phyloP scores from a whole-genome alignment of 2,888 invertebrate genomes.

The Synanthedon myopaeformis region DNA sequence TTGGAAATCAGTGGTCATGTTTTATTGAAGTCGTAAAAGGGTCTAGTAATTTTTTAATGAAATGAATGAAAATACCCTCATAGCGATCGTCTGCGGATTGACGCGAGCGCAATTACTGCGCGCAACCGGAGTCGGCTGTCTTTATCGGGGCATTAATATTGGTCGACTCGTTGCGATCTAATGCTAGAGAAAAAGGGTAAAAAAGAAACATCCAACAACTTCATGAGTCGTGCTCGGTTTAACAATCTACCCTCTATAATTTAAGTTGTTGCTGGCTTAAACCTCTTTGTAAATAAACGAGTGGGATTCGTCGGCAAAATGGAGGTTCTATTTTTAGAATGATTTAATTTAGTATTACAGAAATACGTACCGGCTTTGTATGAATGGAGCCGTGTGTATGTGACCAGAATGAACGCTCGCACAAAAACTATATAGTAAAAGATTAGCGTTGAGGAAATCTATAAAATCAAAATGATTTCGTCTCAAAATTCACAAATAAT shows the following conservation, averaged over 20 bases:
- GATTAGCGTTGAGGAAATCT: too few species aligned
- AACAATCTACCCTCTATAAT: constrained; percentile 28
- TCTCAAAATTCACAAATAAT: too few species aligned
- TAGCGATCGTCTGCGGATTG: too few species aligned
- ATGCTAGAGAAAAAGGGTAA: constrained; percentile 18
- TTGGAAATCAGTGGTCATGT: too few species aligned
- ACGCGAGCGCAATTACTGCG: constrained; percentile 17
- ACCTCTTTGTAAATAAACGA: constrained; percentile 21
- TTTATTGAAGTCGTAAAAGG: too few species aligned
- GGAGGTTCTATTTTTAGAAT: constrained; percentile 2
- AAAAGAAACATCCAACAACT: constrained; percentile 23
- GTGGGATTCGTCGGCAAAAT: constrained; percentile 14
- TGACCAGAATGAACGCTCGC: not conserved
- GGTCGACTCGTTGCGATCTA: constrained; percentile 18
- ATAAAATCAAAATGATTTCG: too few species aligned
- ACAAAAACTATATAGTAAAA: too few species aligned
- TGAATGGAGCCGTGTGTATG: not conserved
- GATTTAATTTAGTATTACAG: not conserved
- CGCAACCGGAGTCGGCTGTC: constrained; percentile 11
- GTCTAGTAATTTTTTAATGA: too few species aligned
- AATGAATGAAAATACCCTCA: too few species aligned
- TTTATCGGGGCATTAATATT: constrained; percentile 26
- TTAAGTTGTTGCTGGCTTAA: constrained; percentile 13
- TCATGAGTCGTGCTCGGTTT: constrained; percentile 33
- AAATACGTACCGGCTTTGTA: not conserved